Conservation (phyloP, 2,888 invertebrate species). For the Alloplasta piceator region DNA sequence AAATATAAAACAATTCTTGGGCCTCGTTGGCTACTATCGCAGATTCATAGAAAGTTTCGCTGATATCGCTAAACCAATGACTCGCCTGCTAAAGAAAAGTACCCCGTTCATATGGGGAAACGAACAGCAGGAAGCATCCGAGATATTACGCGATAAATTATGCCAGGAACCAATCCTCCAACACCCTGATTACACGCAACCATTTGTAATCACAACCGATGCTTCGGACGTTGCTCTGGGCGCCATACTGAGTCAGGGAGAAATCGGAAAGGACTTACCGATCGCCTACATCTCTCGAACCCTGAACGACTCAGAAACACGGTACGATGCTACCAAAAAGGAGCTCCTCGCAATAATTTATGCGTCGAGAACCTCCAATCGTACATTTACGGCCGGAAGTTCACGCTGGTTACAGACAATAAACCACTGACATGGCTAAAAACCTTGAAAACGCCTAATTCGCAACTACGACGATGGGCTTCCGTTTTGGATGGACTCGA, state of each 20-base stretch:
- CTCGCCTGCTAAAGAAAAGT: slow-evolving; percentile 67
- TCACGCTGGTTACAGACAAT: too few species aligned
- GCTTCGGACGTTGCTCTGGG: slow-evolving; percentile 23
- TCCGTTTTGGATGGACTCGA: background rate
- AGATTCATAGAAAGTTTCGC: too few species aligned
- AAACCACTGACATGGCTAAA: background rate
- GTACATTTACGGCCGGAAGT: too few species aligned
- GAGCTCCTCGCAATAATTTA: slow-evolving; percentile 28
- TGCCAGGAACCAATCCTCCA: background rate
- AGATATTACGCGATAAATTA: background rate
- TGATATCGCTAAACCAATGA: slow-evolving; percentile 69
- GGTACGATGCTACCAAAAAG: slow-evolving; percentile 45
- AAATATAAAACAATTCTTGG: too few species aligned
- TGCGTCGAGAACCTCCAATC: too few species aligned
- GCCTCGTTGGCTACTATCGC: too few species aligned
- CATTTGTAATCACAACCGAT: slow-evolving; percentile 70
- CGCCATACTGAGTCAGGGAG: too few species aligned
- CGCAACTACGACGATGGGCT: background rate
- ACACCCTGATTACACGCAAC: slow-evolving; percentile 66
- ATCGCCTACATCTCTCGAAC: slow-evolving; percentile 57
- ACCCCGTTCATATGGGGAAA: slow-evolving; percentile 60
- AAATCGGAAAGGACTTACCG: slow-evolving; percentile 42
- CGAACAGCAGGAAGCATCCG: slow-evolving; percentile 61
- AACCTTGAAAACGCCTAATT: background rate
- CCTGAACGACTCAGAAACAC: slow-evolving; percentile 59